Evolutionary conservation across 2,113 vertebrate species (phyloP), one percentile per base, ranked within the genome.

Genomic region (Poicephalus meyeri): DNA sequence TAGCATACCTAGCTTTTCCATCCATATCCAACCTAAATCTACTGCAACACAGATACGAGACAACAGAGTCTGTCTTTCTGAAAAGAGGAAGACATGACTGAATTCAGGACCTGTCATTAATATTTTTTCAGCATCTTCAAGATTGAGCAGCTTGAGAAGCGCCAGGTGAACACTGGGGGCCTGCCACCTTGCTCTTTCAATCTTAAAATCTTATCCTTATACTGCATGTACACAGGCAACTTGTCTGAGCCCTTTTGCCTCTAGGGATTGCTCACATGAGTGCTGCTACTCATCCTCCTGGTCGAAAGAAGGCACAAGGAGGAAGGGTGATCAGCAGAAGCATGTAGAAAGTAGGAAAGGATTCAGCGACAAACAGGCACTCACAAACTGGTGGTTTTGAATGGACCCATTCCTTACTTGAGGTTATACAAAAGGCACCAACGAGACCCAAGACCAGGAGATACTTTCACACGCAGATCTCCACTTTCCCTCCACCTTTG

Each of bases 241-340:
- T 72, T 77, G 17, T 18, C 47, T 35, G 33, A 68, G 52, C 4
- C 10, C 35, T 0, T 0, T 10, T 66, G 41, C 28, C 25, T 61
- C 77, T 3, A 3, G 13, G 15, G 41, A 33, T 46, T 5, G 12
- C 6, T 76, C 0, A 0, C 18, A 13, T 4, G 7, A n/a, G 7
- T 61, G 28, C 24, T 46, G 42, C 46, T 29, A 66, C 26, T 65
- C 31, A 66, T 58, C 61, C 4, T 49, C 16, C 39, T 49, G 20
- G 4, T 29, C 26, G 13, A 25, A 56, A 16, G 33, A 50, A 86
- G 46, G 12, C 60, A 46, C 13, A 47, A 80, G 47, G n/a, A 68
- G 19, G 16, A 52, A 2, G 16, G 5, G 12, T 19, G 11, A 24
- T 41, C 44, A 71, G 63, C 11, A 84, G 47, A 64, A 64, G 8